Evolutionary conservation across 1,140 invertebrate species (phyloP).

Genomic region (Drosophila repleta): DNA sequence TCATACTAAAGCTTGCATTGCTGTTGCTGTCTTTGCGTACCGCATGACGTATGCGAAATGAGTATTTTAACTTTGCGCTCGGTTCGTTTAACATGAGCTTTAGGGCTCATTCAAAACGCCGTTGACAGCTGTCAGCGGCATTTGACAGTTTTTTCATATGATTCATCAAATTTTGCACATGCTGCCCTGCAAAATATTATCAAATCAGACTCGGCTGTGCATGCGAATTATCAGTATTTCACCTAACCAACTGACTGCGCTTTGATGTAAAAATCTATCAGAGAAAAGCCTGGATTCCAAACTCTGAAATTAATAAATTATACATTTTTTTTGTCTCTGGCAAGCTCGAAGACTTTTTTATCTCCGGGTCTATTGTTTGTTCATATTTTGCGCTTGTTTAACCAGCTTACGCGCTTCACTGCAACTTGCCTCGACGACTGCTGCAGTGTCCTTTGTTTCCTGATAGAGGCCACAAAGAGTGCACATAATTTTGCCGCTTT

Average conservation of each 20-base stretch:
- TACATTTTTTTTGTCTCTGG: conserved; percentile 11
- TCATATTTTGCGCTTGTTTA: conserved; percentile 71
- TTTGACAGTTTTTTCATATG: conserved; percentile 64
- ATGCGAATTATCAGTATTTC: conserved; percentile 63
- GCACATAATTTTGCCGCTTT: conserved; percentile 41
- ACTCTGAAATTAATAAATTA: conserved; percentile 14
- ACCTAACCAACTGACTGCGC: conserved; percentile 62
- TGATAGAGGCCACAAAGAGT: conserved; percentile 35
- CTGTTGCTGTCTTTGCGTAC: conserved; percentile 1
- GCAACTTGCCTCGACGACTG: conserved; percentile 58
- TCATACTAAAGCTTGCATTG: conserved; percentile 4
- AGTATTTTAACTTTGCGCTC: conserved; percentile 33
- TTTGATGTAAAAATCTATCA: conserved; percentile 30
- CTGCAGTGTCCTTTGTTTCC: conserved; percentile 58
- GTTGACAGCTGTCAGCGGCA: conserved; percentile 63
- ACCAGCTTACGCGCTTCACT: conserved; percentile 71
- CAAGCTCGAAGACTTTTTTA: conserved; percentile 15
- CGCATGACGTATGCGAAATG: conserved; percentile 71
- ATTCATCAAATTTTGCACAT: conserved; percentile 73
- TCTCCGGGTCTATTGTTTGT: conserved; percentile 50
- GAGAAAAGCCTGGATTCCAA: conserved; percentile 13
- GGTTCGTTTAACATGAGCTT: conserved; percentile 44
- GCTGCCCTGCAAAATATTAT: conserved; percentile 58
- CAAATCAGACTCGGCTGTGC: conserved; percentile 57
- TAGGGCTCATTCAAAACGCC: background rate